Percentiles rank a stretch among this genome's conserved stretches.
These are phyloP conservation scores for Luffia ferchaultella DNA, from an alignment of 2,888 invertebrate genomes.

Conservation along the genomic window DNA sequence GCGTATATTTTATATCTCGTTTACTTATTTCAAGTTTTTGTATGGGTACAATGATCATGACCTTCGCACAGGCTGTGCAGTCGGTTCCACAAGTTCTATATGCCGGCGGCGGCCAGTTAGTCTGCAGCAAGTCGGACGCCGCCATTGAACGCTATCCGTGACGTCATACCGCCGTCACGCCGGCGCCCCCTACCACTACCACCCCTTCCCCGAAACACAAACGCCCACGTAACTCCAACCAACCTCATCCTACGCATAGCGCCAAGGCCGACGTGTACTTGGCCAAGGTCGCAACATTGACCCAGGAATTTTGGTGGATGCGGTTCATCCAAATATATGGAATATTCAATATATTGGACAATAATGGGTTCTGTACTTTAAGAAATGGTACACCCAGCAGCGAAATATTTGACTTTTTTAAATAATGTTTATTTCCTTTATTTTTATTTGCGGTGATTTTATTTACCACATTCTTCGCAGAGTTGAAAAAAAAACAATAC, in stretches of 20 bases:
- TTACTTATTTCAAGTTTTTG: background rate
- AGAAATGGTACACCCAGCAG: too few relatives aligned
- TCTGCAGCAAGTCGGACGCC: background rate
- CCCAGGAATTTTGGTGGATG: background rate
- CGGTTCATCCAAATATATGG: background rate
- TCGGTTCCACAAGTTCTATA: background rate
- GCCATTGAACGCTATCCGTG: background rate
- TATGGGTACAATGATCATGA: background rate
- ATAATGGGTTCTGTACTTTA: too few relatives aligned
- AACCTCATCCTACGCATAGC: background rate
- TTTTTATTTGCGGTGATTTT: too few relatives aligned
- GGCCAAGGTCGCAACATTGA: background rate
- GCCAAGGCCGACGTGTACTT: background rate
- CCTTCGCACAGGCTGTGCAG: background rate
- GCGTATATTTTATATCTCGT: too few relatives aligned
- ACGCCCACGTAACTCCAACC: background rate
- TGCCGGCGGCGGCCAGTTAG: background rate
- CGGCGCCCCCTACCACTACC: background rate
- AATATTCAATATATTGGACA: too few relatives aligned
- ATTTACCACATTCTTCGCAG: too few relatives aligned
- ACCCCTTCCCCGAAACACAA: background rate
- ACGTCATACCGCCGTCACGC: background rate
- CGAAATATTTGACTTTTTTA: too few relatives aligned
- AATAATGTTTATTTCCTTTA: too few relatives aligned
- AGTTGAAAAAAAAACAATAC: too few relatives aligned